Evolutionary conservation across 2,888 invertebrate genomes (phyloP), one percentile per base, ranked within the genome.

Genomic region (Glyphotaelius pellucidus): DNA sequence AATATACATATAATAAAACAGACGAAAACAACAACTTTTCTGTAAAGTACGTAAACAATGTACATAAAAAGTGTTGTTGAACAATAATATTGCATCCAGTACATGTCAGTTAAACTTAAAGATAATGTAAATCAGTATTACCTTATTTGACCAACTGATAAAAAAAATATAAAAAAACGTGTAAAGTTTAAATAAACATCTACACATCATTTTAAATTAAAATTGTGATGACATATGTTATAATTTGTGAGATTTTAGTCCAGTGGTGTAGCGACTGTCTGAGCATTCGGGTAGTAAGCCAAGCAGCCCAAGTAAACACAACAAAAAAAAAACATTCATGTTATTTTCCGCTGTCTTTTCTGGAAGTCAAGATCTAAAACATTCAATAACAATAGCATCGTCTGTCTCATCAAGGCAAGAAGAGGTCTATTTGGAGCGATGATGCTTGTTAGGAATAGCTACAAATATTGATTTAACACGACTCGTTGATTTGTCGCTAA

Each of bases 51-150:
- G 83, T 83, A 83, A 83, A 83, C 83, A 83, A 83, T 83, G 32
- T 83, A 38, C 38, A 83, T n/a, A 35, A 35, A 83, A 32, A 83
- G 32, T 32, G 9, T 35, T 35, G 32, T 83, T 32, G 38, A 83
- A 83, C 25, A 83, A 83, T 83, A 83, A 83, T 83, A 35, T 83
- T 83, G 83, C 83, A 83, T 35, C 83, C 83, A 80, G 80, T 38
- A 35, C 80, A 80, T 19, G 81, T 90, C 89, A 90, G 80, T 90
- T 81, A 67, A 67, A 67, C 67, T 67, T 67, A 25, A 25, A 67
- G 25, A 67, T 67, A 67, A 67, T 25, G n/a, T 67, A 67, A 67
- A 67, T n/a, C 25, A 7, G 67, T 67, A 67, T 67, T 67, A 67
- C 67, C n/a, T 67, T 25, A 67, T 67, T 67, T 67, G 67, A 67